phyloP scores from a whole-genome alignment of 2,888 invertebrate species.

The Drosophila subsilvestris region DNA sequence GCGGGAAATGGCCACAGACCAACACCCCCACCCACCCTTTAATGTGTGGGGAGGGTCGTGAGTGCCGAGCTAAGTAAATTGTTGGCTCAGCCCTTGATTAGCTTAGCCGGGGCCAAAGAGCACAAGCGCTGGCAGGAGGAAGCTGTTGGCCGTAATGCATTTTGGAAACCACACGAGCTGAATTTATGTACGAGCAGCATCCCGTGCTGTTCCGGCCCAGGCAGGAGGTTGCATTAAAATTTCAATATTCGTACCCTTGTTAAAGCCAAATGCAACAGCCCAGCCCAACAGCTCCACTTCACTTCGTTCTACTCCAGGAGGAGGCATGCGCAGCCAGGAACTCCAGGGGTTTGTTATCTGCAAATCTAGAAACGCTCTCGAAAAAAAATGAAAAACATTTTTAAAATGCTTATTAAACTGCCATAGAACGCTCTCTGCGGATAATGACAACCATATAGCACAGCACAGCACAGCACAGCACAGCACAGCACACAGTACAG shows the following conservation, averaged over 20 bases:
- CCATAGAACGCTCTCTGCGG: slow-evolving; percentile 12
- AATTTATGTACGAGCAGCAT: slow-evolving; percentile 59
- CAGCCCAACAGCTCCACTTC: background rate
- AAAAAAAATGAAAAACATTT: slow-evolving; percentile 18
- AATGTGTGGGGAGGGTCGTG: slow-evolving; percentile 18
- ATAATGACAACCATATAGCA: slow-evolving; percentile 30
- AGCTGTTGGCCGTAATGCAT: slow-evolving; percentile 62
- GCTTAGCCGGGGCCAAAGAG: slow-evolving; percentile 56
- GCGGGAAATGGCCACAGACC: slow-evolving; percentile 18
- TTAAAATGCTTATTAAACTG: slow-evolving; percentile 39
- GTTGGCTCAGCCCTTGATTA: slow-evolving; percentile 76
- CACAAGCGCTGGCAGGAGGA: slow-evolving; percentile 11
- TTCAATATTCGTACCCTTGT: slow-evolving; percentile 27
- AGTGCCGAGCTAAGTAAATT: slow-evolving; percentile 70
- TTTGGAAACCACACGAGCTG: slow-evolving; percentile 74
- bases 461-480: too few relatives aligned
- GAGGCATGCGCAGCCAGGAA: background rate
- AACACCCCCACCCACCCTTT: background rate
- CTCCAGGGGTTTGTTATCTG: background rate
- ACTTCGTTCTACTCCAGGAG: background rate
- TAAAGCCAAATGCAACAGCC: slow-evolving; percentile 39
- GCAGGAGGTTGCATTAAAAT: slow-evolving; percentile 32
- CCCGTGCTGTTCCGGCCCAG: background rate
- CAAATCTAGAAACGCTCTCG: slow-evolving; percentile 6
- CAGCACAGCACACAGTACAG: background rate